phyloP scores from a whole-genome alignment of 2,113 vertebrate genomes.

The Chlamydotis undulata region DNA sequence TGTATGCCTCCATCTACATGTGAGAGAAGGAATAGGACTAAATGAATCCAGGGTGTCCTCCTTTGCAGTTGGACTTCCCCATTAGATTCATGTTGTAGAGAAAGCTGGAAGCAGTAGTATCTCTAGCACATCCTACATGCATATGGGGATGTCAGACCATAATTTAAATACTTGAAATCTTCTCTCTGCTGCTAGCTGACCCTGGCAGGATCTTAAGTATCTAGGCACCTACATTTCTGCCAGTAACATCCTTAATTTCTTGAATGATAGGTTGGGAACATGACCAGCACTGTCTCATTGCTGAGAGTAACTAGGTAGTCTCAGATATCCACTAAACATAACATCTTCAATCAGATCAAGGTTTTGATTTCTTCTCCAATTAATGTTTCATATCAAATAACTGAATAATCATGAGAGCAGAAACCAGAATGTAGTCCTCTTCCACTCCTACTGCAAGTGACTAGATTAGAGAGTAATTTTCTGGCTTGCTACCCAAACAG shows the following conservation, averaged over 20 bases:
- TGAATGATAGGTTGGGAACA: neutral
- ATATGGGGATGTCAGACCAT: neutral
- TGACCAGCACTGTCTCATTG: neutral
- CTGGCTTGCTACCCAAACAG: neutral
- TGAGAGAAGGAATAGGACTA: neutral
- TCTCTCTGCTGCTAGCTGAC: neutral
- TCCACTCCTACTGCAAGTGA: neutral
- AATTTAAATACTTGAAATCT: neutral
- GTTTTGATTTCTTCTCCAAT: neutral
- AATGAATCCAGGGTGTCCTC: neutral
- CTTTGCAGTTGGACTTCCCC: neutral
- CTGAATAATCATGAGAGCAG: neutral
- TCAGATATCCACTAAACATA: neutral
- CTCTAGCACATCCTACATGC: neutral
- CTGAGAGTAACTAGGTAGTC: neutral
- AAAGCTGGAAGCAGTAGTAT: neutral
- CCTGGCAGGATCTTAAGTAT: neutral
- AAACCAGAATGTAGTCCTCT: neutral
- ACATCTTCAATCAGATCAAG: neutral
- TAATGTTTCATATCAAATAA: neutral
- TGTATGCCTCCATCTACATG: neutral
- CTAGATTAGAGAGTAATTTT: neutral
- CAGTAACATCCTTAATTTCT: neutral
- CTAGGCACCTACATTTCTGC: neutral
- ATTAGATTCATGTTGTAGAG: neutral